Conservation (phyloP, 1,140 invertebrate species). For the Heliconius eleuchia region DNA sequence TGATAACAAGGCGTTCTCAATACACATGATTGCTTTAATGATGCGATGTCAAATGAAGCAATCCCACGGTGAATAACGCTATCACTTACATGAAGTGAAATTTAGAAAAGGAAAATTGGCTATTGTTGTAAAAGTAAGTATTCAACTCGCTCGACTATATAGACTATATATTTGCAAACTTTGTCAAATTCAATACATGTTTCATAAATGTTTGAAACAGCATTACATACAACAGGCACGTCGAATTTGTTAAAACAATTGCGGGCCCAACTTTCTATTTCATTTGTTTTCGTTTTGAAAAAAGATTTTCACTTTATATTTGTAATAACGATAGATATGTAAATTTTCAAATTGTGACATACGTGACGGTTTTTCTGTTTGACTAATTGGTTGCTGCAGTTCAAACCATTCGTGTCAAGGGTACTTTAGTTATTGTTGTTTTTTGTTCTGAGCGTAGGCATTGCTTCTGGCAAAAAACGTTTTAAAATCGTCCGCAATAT, state of each 20-base stretch:
- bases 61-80: conserved; percentile 43
- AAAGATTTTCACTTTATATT: conserved; percentile 42
- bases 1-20: not conserved
- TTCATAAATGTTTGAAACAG: conserved; percentile 35
- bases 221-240: conserved; percentile 40
- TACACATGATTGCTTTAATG: not conserved
- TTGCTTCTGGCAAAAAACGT: not conserved
- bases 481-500: not conserved
- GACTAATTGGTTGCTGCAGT: conserved; percentile 7
- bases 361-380: conserved; percentile 12
- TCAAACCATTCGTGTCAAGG: conserved; percentile 52
- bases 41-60: conserved; percentile 15
- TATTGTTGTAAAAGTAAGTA: conserved; percentile 39
- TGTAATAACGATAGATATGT: not conserved
- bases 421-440: conserved; percentile 36
- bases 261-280: conserved; percentile 53
- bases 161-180: conserved; percentile 27
- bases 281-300: conserved; percentile 50
- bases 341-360: conserved; percentile 16
- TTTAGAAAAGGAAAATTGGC: conserved; percentile 50
- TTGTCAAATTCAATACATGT: conserved; percentile 37
- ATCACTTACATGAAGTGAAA: conserved; percentile 44
- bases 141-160: conserved; percentile 34
- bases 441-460: conserved; percentile 21
- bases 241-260: conserved; percentile 42